A percentile compares a stretch with the other conserved stretches of the same genome.
Evolutionary conservation across 92 coral and sea anemone genomes (phyloP).

Genomic region (Epizoanthus scotinus): DNA sequence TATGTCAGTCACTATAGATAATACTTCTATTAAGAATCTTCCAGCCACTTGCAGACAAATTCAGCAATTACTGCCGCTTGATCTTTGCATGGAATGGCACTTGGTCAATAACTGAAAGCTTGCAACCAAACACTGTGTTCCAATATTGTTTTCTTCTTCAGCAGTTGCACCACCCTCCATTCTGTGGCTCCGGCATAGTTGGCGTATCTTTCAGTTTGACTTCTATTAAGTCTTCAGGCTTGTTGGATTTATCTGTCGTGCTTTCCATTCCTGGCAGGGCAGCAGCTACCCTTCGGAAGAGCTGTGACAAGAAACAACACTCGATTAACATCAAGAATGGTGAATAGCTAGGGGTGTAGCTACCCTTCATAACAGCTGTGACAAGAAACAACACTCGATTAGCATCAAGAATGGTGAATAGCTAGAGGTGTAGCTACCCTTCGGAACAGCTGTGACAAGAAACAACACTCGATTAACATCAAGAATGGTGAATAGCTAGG

Average conservation of each 20-base stretch:
- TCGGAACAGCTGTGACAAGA: too few species aligned
- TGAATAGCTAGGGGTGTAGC: too few species aligned
- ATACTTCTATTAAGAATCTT: background rate
- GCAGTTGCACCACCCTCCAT: conserved; percentile 88
- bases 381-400: too few species aligned
- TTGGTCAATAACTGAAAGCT: background rate
- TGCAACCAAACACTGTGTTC: background rate
- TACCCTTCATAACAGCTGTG: too few species aligned
- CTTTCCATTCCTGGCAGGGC: conserved; percentile 99
- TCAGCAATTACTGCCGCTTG: background rate
- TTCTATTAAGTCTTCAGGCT: conserved; percentile 89
- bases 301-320: conserved; percentile 44
- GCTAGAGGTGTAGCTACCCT: too few species aligned
- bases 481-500: too few species aligned
- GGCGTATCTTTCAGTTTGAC: conserved; percentile 96
- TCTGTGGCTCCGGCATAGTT: conserved; percentile 86
- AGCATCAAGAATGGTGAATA: too few species aligned
- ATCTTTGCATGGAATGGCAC: background rate
- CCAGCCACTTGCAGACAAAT: background rate
- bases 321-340: background rate
- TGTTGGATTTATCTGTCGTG: conserved; percentile 92
- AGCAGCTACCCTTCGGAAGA: conserved; percentile 98
- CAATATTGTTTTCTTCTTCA: background rate
- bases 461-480: too few species aligned
- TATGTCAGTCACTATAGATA: background rate